Percentiles rank a stretch among this genome's conserved stretches.
These are phyloP conservation scores for Montipora capricornis DNA, from an alignment of 64 coral and sea anemone genomes.

Conservation along the genomic window DNA sequence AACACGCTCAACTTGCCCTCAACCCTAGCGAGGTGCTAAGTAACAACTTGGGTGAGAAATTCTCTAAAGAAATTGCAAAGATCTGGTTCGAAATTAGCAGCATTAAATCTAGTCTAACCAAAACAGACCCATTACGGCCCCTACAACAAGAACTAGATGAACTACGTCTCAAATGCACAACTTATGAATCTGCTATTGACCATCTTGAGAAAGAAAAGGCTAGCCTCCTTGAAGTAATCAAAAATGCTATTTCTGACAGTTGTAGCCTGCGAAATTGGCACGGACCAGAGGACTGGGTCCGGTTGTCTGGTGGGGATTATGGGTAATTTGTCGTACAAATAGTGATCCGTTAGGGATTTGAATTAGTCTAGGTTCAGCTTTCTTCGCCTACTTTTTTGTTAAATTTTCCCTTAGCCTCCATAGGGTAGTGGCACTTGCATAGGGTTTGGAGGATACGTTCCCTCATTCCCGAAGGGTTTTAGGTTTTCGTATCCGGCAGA, in stretches of 20 bases:
- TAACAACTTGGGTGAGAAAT: slow-evolving; percentile 40
- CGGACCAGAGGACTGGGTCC: too few relatives aligned
- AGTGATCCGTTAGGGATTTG: not conserved
- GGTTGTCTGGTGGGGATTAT: too few relatives aligned
- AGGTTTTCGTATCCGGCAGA: too few relatives aligned
- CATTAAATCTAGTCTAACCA: slow-evolving; percentile 31
- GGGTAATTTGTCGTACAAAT: too few relatives aligned
- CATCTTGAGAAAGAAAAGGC: slow-evolving; percentile 69
- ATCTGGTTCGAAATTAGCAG: slow-evolving; percentile 31
- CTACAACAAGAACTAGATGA: slow-evolving; percentile 58
- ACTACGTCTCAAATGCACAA: slow-evolving; percentile 59
- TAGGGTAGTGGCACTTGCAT: too few relatives aligned
- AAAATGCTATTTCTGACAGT: not conserved
- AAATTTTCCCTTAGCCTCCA: too few relatives aligned
- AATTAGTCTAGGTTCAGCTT: too few relatives aligned
- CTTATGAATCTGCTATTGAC: slow-evolving; percentile 68
- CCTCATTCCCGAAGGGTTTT: too few relatives aligned
- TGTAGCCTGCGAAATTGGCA: too few relatives aligned
- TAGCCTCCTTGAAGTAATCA: slow-evolving; percentile 64
- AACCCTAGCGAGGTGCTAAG: not conserved
- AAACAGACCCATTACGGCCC: not conserved
- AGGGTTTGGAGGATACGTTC: too few relatives aligned
- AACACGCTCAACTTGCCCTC: not conserved
- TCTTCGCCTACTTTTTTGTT: too few relatives aligned
- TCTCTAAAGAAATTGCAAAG: slow-evolving; percentile 46